Evolutionary conservation across 2,113 vertebrate genomes (phyloP).

Genomic region (rat (Rattus norvegicus)): DNA sequence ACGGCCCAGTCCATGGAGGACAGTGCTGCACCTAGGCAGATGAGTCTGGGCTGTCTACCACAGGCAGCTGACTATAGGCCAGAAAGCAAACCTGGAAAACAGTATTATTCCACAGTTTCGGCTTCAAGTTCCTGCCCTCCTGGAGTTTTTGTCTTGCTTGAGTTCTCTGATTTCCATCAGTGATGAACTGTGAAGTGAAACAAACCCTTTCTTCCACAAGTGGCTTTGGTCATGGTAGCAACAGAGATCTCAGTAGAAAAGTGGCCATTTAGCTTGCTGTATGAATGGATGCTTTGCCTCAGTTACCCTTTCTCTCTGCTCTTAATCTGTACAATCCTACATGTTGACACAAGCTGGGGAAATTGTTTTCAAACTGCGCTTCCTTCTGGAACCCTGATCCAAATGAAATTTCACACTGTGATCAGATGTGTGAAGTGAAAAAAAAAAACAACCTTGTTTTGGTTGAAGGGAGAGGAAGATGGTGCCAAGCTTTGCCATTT

Average conservation of each 20-base stretch:
- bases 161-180: neutral
- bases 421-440: neutral
- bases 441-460: neutral
- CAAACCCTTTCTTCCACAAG: neutral
- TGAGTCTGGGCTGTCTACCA: neutral
- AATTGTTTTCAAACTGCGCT: constrained; percentile 17
- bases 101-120: neutral
- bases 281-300: neutral
- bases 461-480: neutral
- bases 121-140: neutral
- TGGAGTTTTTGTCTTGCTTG: too few species aligned
- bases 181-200: neutral
- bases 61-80: neutral
- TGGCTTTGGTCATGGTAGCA: neutral
- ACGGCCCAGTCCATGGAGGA: neutral
- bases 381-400: neutral
- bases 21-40: neutral
- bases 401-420: neutral
- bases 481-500: neutral
- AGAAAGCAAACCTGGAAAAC: neutral
- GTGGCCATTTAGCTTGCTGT: constrained; percentile 11
- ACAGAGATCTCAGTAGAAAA: neutral
- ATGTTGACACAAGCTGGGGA: neutral
- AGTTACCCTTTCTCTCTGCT: neutral
- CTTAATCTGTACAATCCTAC: neutral